Conservation (phyloP, 2,113 vertebrate species). For the Nycticryphes semicollaris region DNA sequence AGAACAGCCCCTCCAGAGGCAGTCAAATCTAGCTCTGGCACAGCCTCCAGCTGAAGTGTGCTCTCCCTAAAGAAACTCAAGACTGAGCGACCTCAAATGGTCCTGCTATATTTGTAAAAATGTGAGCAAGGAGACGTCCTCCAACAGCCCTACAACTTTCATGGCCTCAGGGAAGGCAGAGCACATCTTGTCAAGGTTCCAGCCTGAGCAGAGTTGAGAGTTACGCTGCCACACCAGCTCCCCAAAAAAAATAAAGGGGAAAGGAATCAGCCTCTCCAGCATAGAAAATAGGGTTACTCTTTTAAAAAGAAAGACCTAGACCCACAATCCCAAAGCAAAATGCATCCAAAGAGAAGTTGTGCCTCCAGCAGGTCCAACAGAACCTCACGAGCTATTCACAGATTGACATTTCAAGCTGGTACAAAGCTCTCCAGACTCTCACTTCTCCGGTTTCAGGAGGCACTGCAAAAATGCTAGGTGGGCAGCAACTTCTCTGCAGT, state of each 20-base stretch:
- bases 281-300: neutral
- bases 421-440: neutral
- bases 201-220: neutral
- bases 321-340: neutral
- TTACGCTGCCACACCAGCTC: neutral
- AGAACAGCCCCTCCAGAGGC: neutral
- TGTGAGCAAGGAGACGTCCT: neutral
- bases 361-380: neutral
- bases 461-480: neutral
- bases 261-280: neutral
- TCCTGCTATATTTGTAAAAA: constrained; percentile 57
- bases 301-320: neutral
- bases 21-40: neutral
- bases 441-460: neutral
- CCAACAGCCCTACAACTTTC: neutral
- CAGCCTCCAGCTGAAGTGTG: neutral
- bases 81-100: neutral
- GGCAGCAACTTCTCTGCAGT: neutral
- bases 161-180: neutral
- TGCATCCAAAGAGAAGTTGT: neutral
- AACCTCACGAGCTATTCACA: neutral
- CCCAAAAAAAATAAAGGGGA: neutral
- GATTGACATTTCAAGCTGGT: neutral
- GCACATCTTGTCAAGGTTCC: neutral
- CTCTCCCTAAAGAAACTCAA: constrained; percentile 38